Percentiles rank a stretch among this genome's conserved stretches.
Conservation (phyloP, 2,113 vertebrate species). For the Phalacrocorax pelagicus region DNA sequence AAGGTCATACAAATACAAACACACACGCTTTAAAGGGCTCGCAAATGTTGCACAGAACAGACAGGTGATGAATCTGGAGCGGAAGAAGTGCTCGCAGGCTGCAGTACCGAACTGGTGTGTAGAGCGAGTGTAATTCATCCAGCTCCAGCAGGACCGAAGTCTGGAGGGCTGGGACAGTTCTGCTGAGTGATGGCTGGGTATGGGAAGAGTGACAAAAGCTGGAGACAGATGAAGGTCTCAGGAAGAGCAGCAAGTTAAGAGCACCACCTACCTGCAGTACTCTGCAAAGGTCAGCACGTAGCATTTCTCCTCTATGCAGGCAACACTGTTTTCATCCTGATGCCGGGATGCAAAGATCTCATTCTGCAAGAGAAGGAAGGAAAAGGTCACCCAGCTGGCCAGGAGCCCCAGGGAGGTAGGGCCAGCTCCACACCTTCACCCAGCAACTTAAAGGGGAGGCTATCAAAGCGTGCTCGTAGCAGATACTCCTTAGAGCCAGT, state of each 20-base stretch:
- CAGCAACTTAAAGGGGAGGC: neutral
- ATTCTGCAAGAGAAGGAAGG: slow-evolving; percentile 80
- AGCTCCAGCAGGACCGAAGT: neutral
- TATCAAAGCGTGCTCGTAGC: accelerated
- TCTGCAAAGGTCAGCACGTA: slow-evolving; percentile 97
- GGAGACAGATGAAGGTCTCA: neutral
- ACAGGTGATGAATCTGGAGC: accelerated
- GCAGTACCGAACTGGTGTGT: accelerated
- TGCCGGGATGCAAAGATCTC: slow-evolving; percentile 97
- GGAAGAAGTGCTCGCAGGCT: neutral
- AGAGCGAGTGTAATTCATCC: neutral
- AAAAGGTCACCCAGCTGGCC: neutral
- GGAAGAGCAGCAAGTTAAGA: slow-evolving; percentile 18
- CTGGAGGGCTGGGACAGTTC: neutral
- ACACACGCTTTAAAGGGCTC: too few relatives aligned
- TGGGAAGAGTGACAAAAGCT: neutral
- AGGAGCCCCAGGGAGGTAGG: neutral
- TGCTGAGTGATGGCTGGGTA: neutral
- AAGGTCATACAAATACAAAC: neutral
- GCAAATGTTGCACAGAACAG: accelerated
- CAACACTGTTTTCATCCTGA: slow-evolving; percentile 98
- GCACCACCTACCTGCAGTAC: slow-evolving; percentile 93
- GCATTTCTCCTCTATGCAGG: slow-evolving; percentile 99
- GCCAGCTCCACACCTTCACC: neutral
- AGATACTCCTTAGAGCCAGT: neutral